These are phyloP conservation scores for Willisornis vidua DNA, from an alignment of 2,113 vertebrate genomes.

Conservation along the genomic window DNA sequence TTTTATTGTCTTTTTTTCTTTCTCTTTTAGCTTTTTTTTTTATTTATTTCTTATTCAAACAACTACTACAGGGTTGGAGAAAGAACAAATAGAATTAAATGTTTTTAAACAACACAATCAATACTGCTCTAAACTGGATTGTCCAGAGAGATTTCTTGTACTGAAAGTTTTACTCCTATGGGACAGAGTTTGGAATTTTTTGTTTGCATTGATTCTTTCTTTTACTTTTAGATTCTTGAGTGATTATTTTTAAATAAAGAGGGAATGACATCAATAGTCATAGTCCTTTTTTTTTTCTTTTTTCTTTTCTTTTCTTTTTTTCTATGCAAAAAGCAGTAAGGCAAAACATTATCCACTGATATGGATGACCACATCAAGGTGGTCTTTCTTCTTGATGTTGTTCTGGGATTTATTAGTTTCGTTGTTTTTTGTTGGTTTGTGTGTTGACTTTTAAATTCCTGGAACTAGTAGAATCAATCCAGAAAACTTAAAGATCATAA, in stretches of 20 bases:
- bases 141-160: background rate
- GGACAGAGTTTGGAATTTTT: background rate
- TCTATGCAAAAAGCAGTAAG: background rate
- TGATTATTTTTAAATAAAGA: background rate
- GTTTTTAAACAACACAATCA: background rate
- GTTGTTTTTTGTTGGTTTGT: background rate
- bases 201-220: background rate
- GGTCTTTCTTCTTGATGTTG: background rate
- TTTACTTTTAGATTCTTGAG: background rate
- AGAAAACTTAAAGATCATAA: background rate
- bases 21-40: background rate
- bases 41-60: background rate
- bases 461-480: background rate
- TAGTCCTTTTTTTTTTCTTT: background rate
- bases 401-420: background rate
- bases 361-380: background rate
- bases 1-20: background rate
- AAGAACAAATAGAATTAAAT: background rate
- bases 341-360: background rate
- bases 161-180: background rate
- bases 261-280: background rate
- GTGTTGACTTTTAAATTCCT: background rate
- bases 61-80: background rate
- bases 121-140: background rate
- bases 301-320: background rate